Conservation (phyloP, 2,888 invertebrate genomes). For the Ceriagrion tenellum region DNA sequence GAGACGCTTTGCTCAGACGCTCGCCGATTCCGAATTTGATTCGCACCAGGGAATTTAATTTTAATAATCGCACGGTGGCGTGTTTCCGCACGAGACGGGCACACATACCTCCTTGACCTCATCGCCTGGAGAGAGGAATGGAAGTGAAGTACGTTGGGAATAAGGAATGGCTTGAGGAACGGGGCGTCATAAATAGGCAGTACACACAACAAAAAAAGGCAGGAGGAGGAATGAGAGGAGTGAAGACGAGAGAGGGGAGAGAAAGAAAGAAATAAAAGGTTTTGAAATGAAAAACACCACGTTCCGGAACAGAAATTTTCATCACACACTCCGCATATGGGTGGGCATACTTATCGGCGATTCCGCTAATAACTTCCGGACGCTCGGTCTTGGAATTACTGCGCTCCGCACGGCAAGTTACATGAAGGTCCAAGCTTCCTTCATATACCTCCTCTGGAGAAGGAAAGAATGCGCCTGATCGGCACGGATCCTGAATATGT, state of each 20-base stretch:
- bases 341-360: neutral
- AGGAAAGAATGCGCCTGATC: neutral
- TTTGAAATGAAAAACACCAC: neutral
- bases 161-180: neutral
- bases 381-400: neutral
- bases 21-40: neutral
- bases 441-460: too few species aligned
- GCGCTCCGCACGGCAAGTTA: neutral
- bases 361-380: slow-evolving; percentile 2
- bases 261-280: neutral
- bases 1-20: neutral
- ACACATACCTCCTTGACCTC: too few species aligned
- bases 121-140: too few species aligned
- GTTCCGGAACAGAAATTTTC: neutral
- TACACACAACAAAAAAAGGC: too few species aligned
- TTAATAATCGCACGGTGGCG: neutral
- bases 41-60: neutral
- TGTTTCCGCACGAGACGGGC: neutral
- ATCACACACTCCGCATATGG: neutral
- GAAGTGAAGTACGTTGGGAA: neutral
- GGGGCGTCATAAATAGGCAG: neutral
- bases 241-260: neutral
- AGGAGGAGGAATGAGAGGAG: neutral
- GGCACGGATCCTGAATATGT: neutral
- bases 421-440: neutral